A percentile compares a stretch with the other conserved stretches of the same genome.
Evolutionary conservation across 2,797 vertebrate species (phyloP).

Genomic region (Kryptolebias ocellatus): DNA sequence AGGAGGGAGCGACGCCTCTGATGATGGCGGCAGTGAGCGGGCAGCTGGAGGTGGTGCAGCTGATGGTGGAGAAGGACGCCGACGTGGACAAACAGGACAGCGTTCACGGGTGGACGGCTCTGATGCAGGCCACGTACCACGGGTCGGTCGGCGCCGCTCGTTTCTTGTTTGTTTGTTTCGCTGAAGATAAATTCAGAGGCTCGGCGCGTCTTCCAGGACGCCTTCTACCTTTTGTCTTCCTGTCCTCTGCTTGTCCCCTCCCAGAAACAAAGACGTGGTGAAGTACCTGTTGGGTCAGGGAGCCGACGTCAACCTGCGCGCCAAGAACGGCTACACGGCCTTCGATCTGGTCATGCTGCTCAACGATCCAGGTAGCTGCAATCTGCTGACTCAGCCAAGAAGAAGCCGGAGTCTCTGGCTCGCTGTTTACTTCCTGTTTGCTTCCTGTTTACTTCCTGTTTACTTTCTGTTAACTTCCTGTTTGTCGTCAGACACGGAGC

Average conservation of each 20-base stretch:
- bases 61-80: conserved; percentile 92
- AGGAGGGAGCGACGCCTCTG: conserved; percentile 92
- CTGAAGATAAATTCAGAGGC: too few species aligned
- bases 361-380: conserved; percentile 86
- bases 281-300: conserved; percentile 94
- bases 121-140: conserved; percentile 98
- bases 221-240: not conserved
- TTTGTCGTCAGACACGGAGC: conserved; percentile 88
- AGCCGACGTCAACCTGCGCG: conserved; percentile 92
- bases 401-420: too few species aligned
- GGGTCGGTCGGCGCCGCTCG: conserved; percentile 78
- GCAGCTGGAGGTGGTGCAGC: conserved; percentile 91
- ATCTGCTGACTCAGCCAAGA: too few species aligned
- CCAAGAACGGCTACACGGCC: conserved; percentile 96
- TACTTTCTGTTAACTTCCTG: not conserved
- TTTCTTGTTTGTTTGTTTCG: not conserved
- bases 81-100: conserved; percentile 93
- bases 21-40: conserved; percentile 97
- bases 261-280: conserved; percentile 94
- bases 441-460: not conserved
- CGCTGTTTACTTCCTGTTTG: too few species aligned
- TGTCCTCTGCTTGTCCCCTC: not conserved
- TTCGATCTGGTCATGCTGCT: conserved; percentile 98
- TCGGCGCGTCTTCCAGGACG: too few species aligned
- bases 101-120: conserved; percentile 94